These are phyloP conservation scores for Tretioscincus oriximinensis DNA, from an alignment of 2,113 vertebrate species.

Conservation along the genomic window DNA sequence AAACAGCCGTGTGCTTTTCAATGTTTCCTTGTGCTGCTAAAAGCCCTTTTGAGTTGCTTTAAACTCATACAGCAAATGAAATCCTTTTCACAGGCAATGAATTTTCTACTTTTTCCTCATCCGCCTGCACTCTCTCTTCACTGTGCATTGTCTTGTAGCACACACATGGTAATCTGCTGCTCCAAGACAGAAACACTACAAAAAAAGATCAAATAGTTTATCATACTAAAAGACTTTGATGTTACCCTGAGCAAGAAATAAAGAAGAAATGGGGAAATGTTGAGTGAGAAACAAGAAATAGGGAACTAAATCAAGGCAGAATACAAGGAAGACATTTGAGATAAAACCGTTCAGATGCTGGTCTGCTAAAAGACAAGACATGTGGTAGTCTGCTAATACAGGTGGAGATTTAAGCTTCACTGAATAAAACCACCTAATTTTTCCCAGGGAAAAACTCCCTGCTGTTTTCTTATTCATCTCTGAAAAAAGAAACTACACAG, in stretches of 20 bases:
- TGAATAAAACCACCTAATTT: rapidly evolving
- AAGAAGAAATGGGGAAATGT: slow-evolving; percentile 14
- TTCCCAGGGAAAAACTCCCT: slow-evolving; percentile 35
- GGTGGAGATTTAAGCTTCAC: slow-evolving; percentile 29
- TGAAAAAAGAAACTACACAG: slow-evolving; percentile 9
- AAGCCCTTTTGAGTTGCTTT: slow-evolving; percentile 53
- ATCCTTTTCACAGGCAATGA: slow-evolving; percentile 50
- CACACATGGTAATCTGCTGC: slow-evolving; percentile 33
- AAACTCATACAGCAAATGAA: slow-evolving; percentile 50
- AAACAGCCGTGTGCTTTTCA: slow-evolving; percentile 41
- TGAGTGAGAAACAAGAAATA: slow-evolving; percentile 1
- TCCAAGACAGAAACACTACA: slow-evolving; percentile 45
- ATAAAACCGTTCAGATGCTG: slow-evolving; percentile 30
- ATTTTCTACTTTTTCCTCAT: slow-evolving; percentile 55
- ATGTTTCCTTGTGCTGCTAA: slow-evolving; percentile 49
- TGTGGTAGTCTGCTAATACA: slow-evolving; percentile 23
- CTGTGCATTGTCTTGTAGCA: slow-evolving; percentile 43
- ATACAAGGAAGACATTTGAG: slow-evolving; percentile 47
- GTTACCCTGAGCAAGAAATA: slow-evolving; percentile 52
- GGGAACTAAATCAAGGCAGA: slow-evolving; percentile 43
- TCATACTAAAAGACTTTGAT: slow-evolving; percentile 52
- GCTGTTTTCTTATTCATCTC: slow-evolving; percentile 36
- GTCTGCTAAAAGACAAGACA: slow-evolving; percentile 22
- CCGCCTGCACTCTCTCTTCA: not conserved
- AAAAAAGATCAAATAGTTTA: slow-evolving; percentile 61